These are phyloP conservation scores for Meandrina meandrites DNA, from an alignment of 92 coral and sea anemone genomes.

Conservation along the genomic window DNA sequence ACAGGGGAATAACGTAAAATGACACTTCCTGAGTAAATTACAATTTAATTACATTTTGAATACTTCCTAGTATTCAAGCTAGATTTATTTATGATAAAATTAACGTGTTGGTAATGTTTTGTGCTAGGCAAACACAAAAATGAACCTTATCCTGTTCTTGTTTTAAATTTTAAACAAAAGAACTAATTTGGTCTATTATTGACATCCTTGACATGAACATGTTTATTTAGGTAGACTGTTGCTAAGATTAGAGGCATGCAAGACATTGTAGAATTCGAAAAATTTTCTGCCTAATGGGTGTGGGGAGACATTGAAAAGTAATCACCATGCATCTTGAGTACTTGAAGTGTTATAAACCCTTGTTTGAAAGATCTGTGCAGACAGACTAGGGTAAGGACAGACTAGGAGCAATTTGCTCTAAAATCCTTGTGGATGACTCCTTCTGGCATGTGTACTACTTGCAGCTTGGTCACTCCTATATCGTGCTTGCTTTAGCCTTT, in stretches of 20 bases:
- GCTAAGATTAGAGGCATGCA: not conserved
- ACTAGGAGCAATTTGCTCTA: no score
- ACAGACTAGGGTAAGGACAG: not conserved
- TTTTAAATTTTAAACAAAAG: not conserved
- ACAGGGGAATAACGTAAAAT: not conserved
- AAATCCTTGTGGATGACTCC: no score
- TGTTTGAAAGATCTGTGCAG: not conserved
- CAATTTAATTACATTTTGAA: not conserved
- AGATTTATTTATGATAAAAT: not conserved
- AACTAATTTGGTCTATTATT: not conserved
- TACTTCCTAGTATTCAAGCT: not conserved
- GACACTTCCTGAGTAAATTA: not conserved
- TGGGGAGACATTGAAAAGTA: not conserved
- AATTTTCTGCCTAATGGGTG: not conserved
- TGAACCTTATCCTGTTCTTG: not conserved
- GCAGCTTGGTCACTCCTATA: no score
- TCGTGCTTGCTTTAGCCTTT: no score
- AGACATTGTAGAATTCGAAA: not conserved
- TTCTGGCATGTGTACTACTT: no score
- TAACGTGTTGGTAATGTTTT: not conserved
- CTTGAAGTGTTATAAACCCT: not conserved
- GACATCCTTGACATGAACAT: not conserved
- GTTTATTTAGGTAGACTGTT: not conserved
- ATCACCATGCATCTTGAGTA: not conserved
- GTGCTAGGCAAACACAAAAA: not conserved